Evolutionary conservation across 2,888 invertebrate species (phyloP).

Genomic region (Timema podura): DNA sequence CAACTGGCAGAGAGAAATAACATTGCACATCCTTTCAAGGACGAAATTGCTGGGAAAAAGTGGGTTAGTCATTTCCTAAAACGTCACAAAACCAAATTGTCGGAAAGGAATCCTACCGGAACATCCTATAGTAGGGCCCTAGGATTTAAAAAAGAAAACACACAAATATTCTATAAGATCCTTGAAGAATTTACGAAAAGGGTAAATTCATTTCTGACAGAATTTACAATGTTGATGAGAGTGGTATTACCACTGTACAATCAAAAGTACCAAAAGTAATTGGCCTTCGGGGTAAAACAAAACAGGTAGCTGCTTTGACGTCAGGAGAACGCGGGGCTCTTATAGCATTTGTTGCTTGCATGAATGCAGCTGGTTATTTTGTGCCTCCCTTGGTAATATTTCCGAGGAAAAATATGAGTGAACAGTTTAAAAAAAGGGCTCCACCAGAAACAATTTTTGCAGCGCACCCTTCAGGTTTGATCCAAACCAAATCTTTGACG

Average conservation of each 20-base stretch:
- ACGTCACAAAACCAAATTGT: no score
- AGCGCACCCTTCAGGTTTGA: constrained; percentile 22
- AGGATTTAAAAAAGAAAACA: constrained; percentile 24
- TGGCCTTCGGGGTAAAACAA: constrained; percentile 18
- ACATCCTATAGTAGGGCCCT: constrained; percentile 22
- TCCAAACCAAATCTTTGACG: constrained; percentile 15
- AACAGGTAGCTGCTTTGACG: constrained; percentile 23
- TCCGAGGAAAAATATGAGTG: constrained; percentile 12
- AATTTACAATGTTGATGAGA: constrained; percentile 27
- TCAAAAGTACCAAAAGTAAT: constrained; percentile 22
- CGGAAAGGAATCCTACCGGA: no score
- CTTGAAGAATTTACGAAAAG: constrained; percentile 20
- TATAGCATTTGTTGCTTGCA: constrained; percentile 22
- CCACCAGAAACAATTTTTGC: constrained; percentile 20
- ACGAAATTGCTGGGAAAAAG: no score
- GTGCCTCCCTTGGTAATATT: constrained; percentile 14
- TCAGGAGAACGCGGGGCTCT: constrained; percentile 24
- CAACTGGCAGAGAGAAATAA: no score
- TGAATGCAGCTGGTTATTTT: constrained; percentile 20
- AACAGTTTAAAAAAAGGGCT: constrained; percentile 9
- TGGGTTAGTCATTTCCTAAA: no score
- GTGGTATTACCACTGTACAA: constrained; percentile 22
- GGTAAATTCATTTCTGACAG: constrained; percentile 8
- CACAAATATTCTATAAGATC: constrained; percentile 19
- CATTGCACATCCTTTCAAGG: no score